A percentile compares a stretch with the other conserved stretches of the same genome.
These are phyloP conservation scores for Drosophila tristis DNA, from an alignment of 1,140 invertebrate genomes.

Conservation along the genomic window DNA sequence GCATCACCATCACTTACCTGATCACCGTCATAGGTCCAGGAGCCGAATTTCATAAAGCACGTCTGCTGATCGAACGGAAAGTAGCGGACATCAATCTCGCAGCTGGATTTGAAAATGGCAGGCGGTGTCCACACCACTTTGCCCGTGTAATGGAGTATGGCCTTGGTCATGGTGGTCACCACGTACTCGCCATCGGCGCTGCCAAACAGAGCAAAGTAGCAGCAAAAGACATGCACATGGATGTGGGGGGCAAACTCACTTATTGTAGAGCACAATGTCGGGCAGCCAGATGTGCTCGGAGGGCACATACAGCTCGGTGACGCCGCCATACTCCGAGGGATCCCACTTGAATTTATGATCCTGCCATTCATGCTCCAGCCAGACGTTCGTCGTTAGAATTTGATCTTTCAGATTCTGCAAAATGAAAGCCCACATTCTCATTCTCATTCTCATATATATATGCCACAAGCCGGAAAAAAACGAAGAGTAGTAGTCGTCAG, in stretches of 20 bases:
- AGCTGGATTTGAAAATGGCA: slow-evolving; percentile 99
- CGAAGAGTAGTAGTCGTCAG: slow-evolving; percentile 6
- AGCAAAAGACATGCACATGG: too few relatives aligned
- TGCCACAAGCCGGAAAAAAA: background rate
- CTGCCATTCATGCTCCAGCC: slow-evolving; percentile 98
- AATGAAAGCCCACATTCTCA: slow-evolving; percentile 21
- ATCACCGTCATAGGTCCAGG: slow-evolving; percentile 99
- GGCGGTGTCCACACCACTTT: slow-evolving; percentile 96
- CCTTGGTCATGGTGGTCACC: slow-evolving; percentile 99
- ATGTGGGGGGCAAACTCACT: slow-evolving; percentile 87
- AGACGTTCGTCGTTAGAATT: slow-evolving; percentile 97
- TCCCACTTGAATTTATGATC: slow-evolving; percentile 99
- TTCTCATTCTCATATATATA: background rate
- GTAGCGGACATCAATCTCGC: slow-evolving; percentile 97
- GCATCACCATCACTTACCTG: slow-evolving; percentile 87
- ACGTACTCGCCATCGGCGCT: slow-evolving; percentile 99
- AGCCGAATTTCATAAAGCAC: slow-evolving; percentile 98
- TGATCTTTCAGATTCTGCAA: slow-evolving; percentile 96
- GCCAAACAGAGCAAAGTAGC: slow-evolving; percentile 43
- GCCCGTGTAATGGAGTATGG: slow-evolving; percentile 94
- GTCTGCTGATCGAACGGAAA: slow-evolving; percentile 99
- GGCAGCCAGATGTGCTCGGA: slow-evolving; percentile 97
- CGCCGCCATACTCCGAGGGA: slow-evolving; percentile 96
- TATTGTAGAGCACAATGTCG: slow-evolving; percentile 98
- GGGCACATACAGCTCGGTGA: slow-evolving; percentile 95